Conservation (phyloP, 2,888 invertebrate species). For the Sepiola atlantica region DNA sequence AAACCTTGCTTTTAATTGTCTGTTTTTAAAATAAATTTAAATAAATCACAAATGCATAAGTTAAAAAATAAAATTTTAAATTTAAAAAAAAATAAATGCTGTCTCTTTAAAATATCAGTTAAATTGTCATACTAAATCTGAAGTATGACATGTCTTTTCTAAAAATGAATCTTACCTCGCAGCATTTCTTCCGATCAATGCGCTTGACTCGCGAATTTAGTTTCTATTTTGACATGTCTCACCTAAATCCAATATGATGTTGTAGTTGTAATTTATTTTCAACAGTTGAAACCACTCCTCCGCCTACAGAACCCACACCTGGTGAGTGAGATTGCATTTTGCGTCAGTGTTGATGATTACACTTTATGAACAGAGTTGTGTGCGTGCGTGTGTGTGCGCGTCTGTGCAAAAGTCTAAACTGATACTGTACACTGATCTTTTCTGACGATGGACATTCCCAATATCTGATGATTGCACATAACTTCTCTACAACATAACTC, state of each 20-base stretch:
- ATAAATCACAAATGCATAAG: background rate
- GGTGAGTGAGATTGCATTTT: constrained; percentile 32
- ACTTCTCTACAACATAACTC: background rate
- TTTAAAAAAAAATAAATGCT: background rate
- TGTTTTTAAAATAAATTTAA: background rate
- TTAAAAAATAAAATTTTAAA: background rate
- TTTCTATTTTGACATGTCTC: background rate
- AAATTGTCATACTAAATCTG: background rate
- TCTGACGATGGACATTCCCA: too few relatives aligned
- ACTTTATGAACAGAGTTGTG: background rate
- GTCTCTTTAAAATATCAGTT: background rate
- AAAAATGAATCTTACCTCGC: background rate
- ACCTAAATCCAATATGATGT: background rate
- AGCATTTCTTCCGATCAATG: background rate
- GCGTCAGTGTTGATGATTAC: background rate
- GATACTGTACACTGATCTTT: too few relatives aligned
- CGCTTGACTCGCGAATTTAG: background rate
- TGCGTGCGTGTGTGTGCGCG: background rate
- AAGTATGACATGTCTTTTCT: background rate
- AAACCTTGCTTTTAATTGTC: too few relatives aligned
- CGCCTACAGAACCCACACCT: constrained; percentile 32
- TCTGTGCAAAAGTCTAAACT: too few relatives aligned
- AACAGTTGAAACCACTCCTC: background rate
- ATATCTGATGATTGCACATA: background rate
- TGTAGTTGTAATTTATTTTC: constrained; percentile 14